These are phyloP conservation scores for Charadrius vociferus DNA, from an alignment of 2,113 vertebrate genomes.

Conservation along the genomic window DNA sequence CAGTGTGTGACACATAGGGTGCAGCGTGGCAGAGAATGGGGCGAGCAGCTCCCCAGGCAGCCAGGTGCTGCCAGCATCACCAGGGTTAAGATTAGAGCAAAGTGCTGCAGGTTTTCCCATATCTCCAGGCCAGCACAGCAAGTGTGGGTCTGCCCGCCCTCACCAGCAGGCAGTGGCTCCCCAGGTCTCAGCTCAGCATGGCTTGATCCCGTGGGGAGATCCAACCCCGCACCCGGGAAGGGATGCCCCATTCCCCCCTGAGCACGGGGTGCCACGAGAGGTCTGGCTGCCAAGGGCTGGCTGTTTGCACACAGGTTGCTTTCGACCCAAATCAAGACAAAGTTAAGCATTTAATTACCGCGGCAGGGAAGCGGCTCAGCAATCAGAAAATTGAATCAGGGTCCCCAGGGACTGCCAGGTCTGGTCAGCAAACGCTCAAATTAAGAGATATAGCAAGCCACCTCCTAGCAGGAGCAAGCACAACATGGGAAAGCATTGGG, in stretches of 20 bases:
- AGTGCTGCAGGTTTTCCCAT: neutral
- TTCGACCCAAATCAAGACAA: conserved; percentile 65
- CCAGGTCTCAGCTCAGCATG: neutral
- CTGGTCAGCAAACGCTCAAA: neutral
- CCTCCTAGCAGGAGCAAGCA: neutral
- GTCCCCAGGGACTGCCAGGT: conserved; percentile 40
- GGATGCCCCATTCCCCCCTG: neutral
- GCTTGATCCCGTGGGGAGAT: neutral
- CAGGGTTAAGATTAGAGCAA: neutral
- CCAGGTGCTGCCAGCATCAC: neutral
- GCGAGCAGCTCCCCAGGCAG: neutral
- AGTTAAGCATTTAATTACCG: conserved; percentile 75
- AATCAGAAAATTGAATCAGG: conserved; percentile 74
- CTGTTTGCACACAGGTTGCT: neutral
- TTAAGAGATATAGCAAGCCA: neutral
- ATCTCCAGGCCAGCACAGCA: neutral
- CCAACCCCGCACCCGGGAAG: neutral
- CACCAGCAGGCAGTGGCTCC: neutral
- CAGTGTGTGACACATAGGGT: accelerated
- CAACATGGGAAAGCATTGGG: neutral
- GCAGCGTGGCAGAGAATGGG: accelerated
- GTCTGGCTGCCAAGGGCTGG: neutral
- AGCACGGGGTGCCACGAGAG: neutral
- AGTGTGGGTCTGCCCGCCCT: accelerated
- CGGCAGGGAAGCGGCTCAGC: conserved; percentile 42